Conservation (phyloP, 2,113 vertebrate species). For the Benitochromis conjunctus region DNA sequence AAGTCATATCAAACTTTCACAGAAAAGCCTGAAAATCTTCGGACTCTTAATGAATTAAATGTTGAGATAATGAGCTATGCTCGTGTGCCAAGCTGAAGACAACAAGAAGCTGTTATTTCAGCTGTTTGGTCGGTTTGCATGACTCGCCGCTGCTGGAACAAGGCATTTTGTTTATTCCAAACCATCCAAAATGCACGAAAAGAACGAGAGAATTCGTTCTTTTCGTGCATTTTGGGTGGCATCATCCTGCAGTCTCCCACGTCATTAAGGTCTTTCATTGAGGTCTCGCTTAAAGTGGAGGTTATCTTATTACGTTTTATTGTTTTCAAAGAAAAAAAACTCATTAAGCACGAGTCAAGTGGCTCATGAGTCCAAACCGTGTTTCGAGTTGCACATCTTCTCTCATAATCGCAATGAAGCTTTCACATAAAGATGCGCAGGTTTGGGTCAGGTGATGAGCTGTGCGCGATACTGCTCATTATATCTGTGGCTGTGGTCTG, state of each 20-base stretch:
- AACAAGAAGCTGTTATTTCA: not conserved
- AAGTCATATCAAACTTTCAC: not conserved
- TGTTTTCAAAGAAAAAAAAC: not conserved
- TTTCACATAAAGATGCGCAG: not conserved
- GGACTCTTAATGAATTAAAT: not conserved
- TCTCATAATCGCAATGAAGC: not conserved
- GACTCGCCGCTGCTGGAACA: not conserved
- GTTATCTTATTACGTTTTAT: not conserved
- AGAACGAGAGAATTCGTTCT: not conserved
- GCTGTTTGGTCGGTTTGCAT: not conserved
- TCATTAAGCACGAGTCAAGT: not conserved
- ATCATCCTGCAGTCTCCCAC: not conserved
- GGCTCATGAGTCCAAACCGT: not conserved
- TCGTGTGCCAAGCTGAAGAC: not conserved
- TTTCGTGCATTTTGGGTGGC: not conserved
- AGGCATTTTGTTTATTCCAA: not conserved
- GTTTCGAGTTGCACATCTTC: not conserved
- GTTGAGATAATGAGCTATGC: not conserved
- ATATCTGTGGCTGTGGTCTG: not conserved
- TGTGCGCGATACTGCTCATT: not conserved
- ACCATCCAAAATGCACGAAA: not conserved
- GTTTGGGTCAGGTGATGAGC: not conserved
- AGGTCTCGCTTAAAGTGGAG: not conserved
- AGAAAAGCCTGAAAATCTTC: not conserved
- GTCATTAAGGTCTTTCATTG: not conserved